Evolutionary conservation across 2,888 invertebrate species (phyloP).

Genomic region (Lochmaea crataegi): DNA sequence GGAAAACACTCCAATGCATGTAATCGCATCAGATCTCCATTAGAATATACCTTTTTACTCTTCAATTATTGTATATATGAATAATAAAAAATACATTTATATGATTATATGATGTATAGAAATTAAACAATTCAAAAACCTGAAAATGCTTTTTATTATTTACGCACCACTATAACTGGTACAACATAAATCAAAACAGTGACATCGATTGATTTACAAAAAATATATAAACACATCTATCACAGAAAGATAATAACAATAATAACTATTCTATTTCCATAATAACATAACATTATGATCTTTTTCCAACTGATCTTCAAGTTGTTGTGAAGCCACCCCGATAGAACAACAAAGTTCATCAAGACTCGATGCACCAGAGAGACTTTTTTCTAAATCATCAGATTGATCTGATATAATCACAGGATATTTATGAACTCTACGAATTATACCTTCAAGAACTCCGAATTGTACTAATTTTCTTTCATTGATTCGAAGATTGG

Average conservation of each 20-base stretch:
- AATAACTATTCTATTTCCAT: slow-evolving; percentile 72
- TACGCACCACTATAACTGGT: not conserved
- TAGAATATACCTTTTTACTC: slow-evolving; percentile 46
- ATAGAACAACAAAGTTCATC: slow-evolving; percentile 94
- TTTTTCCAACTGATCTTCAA: slow-evolving; percentile 85
- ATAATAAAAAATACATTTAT: slow-evolving; percentile 31
- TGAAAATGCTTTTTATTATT: not conserved
- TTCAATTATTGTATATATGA: slow-evolving; percentile 44
- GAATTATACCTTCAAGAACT: slow-evolving; percentile 84
- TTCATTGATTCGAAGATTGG: slow-evolving; percentile 81
- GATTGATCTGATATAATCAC: slow-evolving; percentile 57
- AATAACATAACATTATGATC: slow-evolving; percentile 85
- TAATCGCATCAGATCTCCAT: slow-evolving; percentile 47
- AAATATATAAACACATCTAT: not conserved
- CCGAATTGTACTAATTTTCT: slow-evolving; percentile 88
- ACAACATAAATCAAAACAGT: no score
- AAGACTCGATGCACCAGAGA: slow-evolving; percentile 83
- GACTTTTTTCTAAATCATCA: slow-evolving; percentile 70
- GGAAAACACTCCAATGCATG: slow-evolving; percentile 59
- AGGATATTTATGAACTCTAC: slow-evolving; percentile 78
- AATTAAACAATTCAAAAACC: slow-evolving; percentile 21
- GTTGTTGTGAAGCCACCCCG: slow-evolving; percentile 77
- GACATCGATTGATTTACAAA: not conserved
- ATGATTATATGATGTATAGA: slow-evolving; percentile 39
- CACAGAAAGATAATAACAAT: not conserved